Base-by-base conservation (phyloP, 2,113 vertebrate genomes). In the Cynocephalus volans region DNA sequence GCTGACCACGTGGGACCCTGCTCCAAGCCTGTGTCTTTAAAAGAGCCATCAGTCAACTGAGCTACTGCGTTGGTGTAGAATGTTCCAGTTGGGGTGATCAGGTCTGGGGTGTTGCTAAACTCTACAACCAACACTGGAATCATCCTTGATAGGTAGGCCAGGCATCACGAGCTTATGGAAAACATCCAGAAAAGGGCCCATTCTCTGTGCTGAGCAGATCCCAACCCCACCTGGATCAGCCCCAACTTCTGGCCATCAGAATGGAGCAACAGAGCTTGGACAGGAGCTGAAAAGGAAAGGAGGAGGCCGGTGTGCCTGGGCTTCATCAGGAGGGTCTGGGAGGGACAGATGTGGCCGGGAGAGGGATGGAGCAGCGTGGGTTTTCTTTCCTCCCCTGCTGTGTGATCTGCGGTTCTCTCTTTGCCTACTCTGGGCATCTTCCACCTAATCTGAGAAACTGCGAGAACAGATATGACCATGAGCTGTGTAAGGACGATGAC, bases 31-130 rank as follows among this genome's bases (percentile, higher is more conserved):
- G 28, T 72, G n/a, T 41, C 60, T 80, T 48, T 48, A 0, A 0
- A 90, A 79, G 81, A 96, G 33, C 64, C 79, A 4, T 72, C 94
- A 28, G 64, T 0, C 18, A 56, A 6, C 36, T 36, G 18, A 75
- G 92, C 83, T 33, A 26, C 18, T 0, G 3, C 4, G 7, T 10
- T 6, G 31, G 73, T 8, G 8, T 1, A 8, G 82, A 64, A 24
- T 0, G 0, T 75, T 75, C 73, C 26, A 12, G 26, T 0, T 7
- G 64, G 33, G 56, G 23, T 2, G 12, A 5, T 1, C 19, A 0
- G 48, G 12, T 14, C 65, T 15, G 10, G 13, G 33, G 18, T 9
- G 62, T 50, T 26, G 45, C 64, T 60, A 12, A 76, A 6, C 69
- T 65, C 88, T 10, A 4, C 9, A n/a, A 41, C 64, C 3, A 1